Conservation (phyloP, 2,888 invertebrate genomes). For the Campopleginae sp. region DNA sequence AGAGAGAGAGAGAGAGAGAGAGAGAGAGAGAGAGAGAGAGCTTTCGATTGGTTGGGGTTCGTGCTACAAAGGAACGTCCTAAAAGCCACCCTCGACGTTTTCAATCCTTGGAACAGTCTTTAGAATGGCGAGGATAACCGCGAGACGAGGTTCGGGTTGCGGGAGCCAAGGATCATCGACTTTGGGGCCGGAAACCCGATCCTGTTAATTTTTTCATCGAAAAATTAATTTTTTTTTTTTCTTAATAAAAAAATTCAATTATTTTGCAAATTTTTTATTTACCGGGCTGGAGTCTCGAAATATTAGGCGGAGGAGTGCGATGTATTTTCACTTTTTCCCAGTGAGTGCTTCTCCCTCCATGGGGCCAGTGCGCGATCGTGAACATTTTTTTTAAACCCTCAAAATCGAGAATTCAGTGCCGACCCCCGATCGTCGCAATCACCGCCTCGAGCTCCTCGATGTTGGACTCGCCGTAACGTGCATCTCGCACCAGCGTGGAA, state of each 20-base stretch:
- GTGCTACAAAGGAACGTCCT: conserved; percentile 72
- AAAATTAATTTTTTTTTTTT: conserved; percentile 21
- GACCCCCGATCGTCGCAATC: neutral
- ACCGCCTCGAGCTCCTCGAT: neutral
- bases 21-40: too few species aligned
- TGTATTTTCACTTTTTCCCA: neutral
- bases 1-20: too few species aligned
- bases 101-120: conserved; percentile 72
- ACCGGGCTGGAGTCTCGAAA: neutral
- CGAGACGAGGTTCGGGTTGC: conserved; percentile 71
- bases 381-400: neutral
- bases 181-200: neutral
- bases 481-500: neutral
- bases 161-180: neutral
- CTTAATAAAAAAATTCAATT: conserved; percentile 7
- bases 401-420: neutral
- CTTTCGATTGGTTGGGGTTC: conserved; percentile 81
- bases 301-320: neutral
- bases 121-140: conserved; percentile 79
- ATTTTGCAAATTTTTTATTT: too few species aligned
- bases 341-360: neutral
- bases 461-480: conserved; percentile 4
- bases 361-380: neutral
- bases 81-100: conserved; percentile 76
- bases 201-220: neutral